These are phyloP conservation scores for Marronus borbonicus DNA, from an alignment of 2,888 invertebrate species.

Conservation along the genomic window DNA sequence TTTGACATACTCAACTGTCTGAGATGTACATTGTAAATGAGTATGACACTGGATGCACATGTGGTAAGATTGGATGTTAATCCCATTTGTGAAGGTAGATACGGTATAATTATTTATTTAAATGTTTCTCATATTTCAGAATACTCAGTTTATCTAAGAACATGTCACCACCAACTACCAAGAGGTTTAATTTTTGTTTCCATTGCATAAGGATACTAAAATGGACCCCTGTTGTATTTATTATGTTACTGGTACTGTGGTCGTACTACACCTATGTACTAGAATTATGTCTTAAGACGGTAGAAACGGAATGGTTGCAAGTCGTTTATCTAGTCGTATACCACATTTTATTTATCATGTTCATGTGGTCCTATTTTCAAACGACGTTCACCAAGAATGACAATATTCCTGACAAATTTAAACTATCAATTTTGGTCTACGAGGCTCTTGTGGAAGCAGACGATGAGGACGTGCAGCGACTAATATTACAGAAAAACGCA, in stretches of 20 bases:
- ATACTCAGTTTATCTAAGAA: neutral
- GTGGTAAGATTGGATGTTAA: no score
- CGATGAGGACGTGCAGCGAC: constrained; percentile 84
- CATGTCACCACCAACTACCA: constrained; percentile 6
- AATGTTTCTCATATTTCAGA: neutral
- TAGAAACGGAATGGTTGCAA: constrained; percentile 83
- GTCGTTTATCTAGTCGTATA: constrained; percentile 89
- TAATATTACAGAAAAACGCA: constrained; percentile 86
- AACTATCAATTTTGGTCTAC: constrained; percentile 83
- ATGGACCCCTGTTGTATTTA: constrained; percentile 97
- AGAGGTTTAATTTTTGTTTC: constrained; percentile 58
- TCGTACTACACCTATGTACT: constrained; percentile 99
- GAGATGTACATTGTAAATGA: no score
- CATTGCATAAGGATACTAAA: constrained; percentile 87
- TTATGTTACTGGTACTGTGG: constrained; percentile 91
- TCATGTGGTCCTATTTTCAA: constrained; percentile 96
- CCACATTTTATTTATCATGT: constrained; percentile 90
- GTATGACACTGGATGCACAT: no score
- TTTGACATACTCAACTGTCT: no score
- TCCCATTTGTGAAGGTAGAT: no score
- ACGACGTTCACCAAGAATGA: constrained; percentile 92
- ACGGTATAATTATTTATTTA: no score
- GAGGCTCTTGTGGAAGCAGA: constrained; percentile 86
- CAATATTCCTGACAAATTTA: constrained; percentile 88
- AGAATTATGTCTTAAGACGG: constrained; percentile 91